Base-by-base conservation (phyloP, 1,140 invertebrate genomes). In the Schlechtendalia chinensis region DNA sequence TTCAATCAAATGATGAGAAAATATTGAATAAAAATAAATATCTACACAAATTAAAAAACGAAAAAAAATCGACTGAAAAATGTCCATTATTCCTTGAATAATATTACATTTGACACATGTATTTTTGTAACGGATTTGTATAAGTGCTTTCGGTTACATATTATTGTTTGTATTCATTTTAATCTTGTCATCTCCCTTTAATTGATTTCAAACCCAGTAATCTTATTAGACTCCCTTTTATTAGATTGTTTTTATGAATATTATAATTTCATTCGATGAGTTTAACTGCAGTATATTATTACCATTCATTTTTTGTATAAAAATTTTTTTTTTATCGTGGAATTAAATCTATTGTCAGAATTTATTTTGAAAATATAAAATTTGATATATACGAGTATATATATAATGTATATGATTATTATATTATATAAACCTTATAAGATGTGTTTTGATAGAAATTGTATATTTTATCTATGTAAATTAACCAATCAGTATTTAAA, bases 101-200 rank as follows among this genome's bases (percentile, higher is more conserved):
- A 45, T 45, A 67, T 45, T 45, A 67, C 12, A 1, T 67, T 45
- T 45, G 39, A 67, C 39, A 45, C 39, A 45, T 67, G 19, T 45
- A 22, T 67, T 45, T 45, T 67, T 24, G 39, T 67, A 45, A 45
- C 32, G 14, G 10, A 45, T 67, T 45, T n/a, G 45, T n/a, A n/a
- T n/a, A 67, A 45, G 39, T 67, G 63, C 16, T 45, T 45, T 45
- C 14, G 6, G 32, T 67, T 22, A 45, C 45, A 45, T 45, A 14
- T 67, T 39, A 45, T 45, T 67, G 19, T 67, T 67, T 67, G 19
- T 45, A 45, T 45, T 67, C 39, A 22, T 67, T n/a, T 12, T 32
- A 6, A 45, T 67, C 12, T 19, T 32, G 11, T 45, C 32, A 14
- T n/a, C 32, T 24, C 32, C 1, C 3, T 45, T 6, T 22, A 39